phyloP scores from a whole-genome alignment of 2,888 invertebrate species.

The Lamellibrachia satsuma region DNA sequence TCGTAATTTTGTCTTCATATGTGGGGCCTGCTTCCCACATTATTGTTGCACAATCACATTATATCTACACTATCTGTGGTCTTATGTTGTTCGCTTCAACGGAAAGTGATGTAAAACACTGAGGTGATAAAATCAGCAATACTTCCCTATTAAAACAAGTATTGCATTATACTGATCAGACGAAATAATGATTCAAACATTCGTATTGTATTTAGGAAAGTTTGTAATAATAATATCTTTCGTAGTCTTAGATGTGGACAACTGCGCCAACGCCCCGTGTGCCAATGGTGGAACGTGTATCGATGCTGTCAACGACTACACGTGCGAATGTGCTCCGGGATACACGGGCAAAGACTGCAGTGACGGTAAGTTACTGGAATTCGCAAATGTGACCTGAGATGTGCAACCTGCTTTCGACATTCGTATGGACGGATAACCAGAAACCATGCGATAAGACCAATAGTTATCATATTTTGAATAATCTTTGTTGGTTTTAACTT shows the following conservation, averaged over 20 bases:
- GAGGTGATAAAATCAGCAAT: no score
- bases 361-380: conserved; percentile 44
- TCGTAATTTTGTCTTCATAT: no score
- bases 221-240: neutral
- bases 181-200: neutral
- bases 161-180: no score
- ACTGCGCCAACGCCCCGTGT: conserved; percentile 88
- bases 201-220: neutral
- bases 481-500: no score
- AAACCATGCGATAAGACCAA: no score
- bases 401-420: neutral
- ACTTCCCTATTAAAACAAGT: no score
- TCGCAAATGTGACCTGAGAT: neutral
- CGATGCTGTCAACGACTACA: conserved; percentile 74
- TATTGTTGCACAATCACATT: no score
- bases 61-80: no score
- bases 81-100: no score
- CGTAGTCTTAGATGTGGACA: conserved; percentile 65
- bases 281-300: neutral
- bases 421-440: neutral
- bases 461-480: no score
- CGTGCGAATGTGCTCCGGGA: conserved; percentile 88
- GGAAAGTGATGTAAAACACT: no score
- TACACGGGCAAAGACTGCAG: conserved; percentile 92
- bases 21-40: no score